Evolutionary conservation across 2,888 invertebrate species (phyloP).

Genomic region (Cephus pulcher): DNA sequence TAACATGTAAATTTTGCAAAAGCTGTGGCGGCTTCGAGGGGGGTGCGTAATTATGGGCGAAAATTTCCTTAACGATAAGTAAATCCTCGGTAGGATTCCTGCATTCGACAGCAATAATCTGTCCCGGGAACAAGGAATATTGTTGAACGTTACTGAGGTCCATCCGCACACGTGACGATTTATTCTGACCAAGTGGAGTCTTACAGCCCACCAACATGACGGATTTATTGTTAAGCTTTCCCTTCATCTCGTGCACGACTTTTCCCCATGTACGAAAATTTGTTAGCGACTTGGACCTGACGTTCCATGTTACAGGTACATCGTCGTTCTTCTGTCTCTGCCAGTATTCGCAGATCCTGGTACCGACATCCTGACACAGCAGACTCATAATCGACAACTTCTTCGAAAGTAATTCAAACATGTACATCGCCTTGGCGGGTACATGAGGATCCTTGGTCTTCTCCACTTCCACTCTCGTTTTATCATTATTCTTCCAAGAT

Average conservation of each 20-base stretch:
- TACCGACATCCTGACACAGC: constrained; percentile 43
- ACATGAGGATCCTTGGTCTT: constrained; percentile 45
- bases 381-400: constrained; percentile 38
- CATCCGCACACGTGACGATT: constrained; percentile 48
- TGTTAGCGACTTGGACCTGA: constrained; percentile 58
- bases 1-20: constrained; percentile 68
- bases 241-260: constrained; percentile 80
- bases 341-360: constrained; percentile 46
- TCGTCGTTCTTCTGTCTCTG: constrained; percentile 30
- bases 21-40: constrained; percentile 66
- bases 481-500: constrained; percentile 43
- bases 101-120: constrained; percentile 81
- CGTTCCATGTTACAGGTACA: constrained; percentile 39
- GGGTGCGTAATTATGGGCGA: constrained; percentile 69
- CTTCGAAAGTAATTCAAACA: constrained; percentile 55
- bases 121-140: constrained; percentile 83
- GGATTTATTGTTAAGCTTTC: constrained; percentile 78
- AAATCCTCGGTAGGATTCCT: constrained; percentile 77
- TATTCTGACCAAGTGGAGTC: constrained; percentile 59
- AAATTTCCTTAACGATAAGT: constrained; percentile 76
- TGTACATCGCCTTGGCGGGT: constrained; percentile 46
- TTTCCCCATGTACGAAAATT: constrained; percentile 74
- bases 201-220: constrained; percentile 73
- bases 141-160: constrained; percentile 70
- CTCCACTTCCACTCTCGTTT: constrained; percentile 26